Base-by-base conservation (phyloP, 1,140 invertebrate genomes). In the Bombyx mandarina region DNA sequence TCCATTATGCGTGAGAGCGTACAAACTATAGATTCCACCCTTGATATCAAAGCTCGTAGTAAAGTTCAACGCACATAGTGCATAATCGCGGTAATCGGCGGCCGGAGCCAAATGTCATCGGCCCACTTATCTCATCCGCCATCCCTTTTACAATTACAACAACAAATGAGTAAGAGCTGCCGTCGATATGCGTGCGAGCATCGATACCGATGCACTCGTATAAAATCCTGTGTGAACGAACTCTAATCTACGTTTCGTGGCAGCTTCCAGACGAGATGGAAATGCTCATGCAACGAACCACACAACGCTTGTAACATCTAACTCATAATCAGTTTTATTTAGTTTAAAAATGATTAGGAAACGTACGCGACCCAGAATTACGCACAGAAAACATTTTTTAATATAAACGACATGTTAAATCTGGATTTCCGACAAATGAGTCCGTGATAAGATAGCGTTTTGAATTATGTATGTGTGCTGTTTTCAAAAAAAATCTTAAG, bases 201-300 rank as follows among this genome's bases (percentile, higher is more conserved):
- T 86, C 75, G 75, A 80, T 86, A 84, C 67, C 69, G 68, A 69
- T 78, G 77, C 71, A 80, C 76, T 80, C 78, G 79, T 82, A 86
- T 86, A 86, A 82, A 86, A 86, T 86, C 81, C 81, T 86, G 83
- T 86, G 83, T 86, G 83, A 86, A 86, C 73, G 81, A 86, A 86
- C 83, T 86, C 80, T 86, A 86, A 85, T 85, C 81, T 82, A 63
- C 78, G 79, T 75, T 79, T 73, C 70, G 75, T 79, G 74, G 75
- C 73, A 75, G 75, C 77, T 73, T 77, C 74, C 74, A 79, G 73
- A 74, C 66, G 73, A 71, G 74, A 76, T 75, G 58, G 64, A 64
- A 57, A 63, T 60, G 70, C 62, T 62, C 62, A 62, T 65, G 65
- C 69, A 56, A 61, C 63, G 67, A 75, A 18, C 12, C 12, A 69